A percentile compares a stretch with the other conserved stretches of the same genome.
Conservation (phyloP, 2,113 vertebrate species). For the Ornithorhynchus anatinus region DNA sequence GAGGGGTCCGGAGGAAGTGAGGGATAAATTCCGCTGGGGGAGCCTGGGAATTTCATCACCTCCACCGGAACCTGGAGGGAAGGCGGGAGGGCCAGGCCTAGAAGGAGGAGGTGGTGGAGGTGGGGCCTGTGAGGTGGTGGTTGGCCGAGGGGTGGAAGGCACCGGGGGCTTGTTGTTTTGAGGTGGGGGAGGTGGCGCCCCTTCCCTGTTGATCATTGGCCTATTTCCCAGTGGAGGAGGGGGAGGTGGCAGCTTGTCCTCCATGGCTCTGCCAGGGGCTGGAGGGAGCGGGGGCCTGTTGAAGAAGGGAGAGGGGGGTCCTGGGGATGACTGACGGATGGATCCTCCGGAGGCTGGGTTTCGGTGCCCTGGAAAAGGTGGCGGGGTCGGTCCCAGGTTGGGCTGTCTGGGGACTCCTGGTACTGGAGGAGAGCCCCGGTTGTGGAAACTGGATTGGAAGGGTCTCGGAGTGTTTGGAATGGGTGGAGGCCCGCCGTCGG, state of each 20-base stretch:
- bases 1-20: constrained; percentile 68
- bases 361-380: constrained; percentile 70
- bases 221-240: constrained; percentile 70
- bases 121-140: constrained; percentile 48
- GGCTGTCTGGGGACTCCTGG: constrained; percentile 68
- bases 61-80: constrained; percentile 70
- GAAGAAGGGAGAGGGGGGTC: constrained; percentile 49
- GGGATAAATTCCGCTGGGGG: constrained; percentile 86
- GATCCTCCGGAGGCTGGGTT: constrained; percentile 59
- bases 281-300: constrained; percentile 73
- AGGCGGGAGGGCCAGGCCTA: constrained; percentile 78
- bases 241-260: constrained; percentile 72
- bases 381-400: constrained; percentile 57
- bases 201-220: constrained; percentile 74
- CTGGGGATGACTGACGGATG: constrained; percentile 40
- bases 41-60: constrained; percentile 85
- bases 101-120: constrained; percentile 77
- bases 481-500: constrained; percentile 77
- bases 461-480: constrained; percentile 87
- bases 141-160: constrained; percentile 63
- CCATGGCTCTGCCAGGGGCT: constrained; percentile 53
- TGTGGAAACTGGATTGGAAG: constrained; percentile 64
- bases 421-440: constrained; percentile 71
- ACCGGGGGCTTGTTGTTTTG: constrained; percentile 78
- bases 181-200: constrained; percentile 70